Conservation (phyloP, 2,888 invertebrate genomes). For the Drosophila fulvimacula region DNA sequence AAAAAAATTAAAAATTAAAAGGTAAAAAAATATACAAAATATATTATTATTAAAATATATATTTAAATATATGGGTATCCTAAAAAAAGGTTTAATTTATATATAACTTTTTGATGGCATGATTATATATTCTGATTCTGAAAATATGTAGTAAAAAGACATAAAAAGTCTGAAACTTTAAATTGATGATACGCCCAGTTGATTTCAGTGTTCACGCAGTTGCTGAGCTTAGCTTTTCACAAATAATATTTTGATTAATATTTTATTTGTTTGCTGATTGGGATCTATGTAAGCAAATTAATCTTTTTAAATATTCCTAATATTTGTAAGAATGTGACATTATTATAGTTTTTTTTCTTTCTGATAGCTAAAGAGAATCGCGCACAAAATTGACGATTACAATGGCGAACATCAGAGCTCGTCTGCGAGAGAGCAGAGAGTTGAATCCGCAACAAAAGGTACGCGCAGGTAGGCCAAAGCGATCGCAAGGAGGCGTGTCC, state of each 20-base stretch:
- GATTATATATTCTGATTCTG: too few relatives aligned
- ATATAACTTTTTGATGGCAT: too few relatives aligned
- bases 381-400: constrained; percentile 24
- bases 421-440: constrained; percentile 23
- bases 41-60: background rate
- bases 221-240: background rate
- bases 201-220: too few relatives aligned
- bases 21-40: background rate
- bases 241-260: background rate
- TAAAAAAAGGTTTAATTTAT: background rate
- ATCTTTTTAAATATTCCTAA: background rate
- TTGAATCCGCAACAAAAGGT: constrained; percentile 72
- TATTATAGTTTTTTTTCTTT: background rate
- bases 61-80: background rate
- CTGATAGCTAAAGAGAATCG: constrained; percentile 5
- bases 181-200: too few relatives aligned
- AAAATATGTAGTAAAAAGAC: too few relatives aligned
- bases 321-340: background rate
- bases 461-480: constrained; percentile 62
- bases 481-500: constrained; percentile 72
- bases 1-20: too few relatives aligned
- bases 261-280: background rate
- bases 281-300: background rate
- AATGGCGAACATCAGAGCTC: constrained; percentile 66
- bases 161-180: too few relatives aligned